phyloP scores from a whole-genome alignment of 2,888 invertebrate species.

The Cryptocheilus praepositus region DNA sequence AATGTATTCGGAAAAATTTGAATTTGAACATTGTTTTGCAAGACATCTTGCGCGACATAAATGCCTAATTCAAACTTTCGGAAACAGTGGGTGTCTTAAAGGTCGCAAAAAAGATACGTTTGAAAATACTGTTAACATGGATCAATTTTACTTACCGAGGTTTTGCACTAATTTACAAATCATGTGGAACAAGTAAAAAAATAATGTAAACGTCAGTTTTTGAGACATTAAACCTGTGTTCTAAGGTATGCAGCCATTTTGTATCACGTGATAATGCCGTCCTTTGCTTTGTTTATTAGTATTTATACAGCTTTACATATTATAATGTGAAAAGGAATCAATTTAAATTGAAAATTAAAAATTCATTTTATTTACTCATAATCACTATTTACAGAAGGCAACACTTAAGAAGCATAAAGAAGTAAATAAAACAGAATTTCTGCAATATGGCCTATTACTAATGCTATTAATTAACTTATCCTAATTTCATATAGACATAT shows the following conservation, averaged over 20 bases:
- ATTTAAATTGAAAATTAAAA: too few species aligned
- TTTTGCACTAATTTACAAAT: constrained; percentile 27
- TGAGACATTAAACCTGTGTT: constrained; percentile 41
- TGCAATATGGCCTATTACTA: too few species aligned
- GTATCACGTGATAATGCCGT: constrained; percentile 44
- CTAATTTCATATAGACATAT: neutral
- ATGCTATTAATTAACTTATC: neutral
- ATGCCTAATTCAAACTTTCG: constrained; percentile 60
- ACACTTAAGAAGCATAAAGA: too few species aligned
- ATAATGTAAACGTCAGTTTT: constrained; percentile 47
- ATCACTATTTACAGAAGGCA: too few species aligned
- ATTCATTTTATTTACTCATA: too few species aligned
- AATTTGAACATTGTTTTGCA: constrained; percentile 57
- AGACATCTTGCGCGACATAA: constrained; percentile 47
- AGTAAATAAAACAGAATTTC: too few species aligned
- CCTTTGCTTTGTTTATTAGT: too few species aligned
- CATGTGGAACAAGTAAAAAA: constrained; percentile 36
- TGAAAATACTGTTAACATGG: neutral
- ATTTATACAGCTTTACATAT: too few species aligned
- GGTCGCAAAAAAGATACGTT: neutral
- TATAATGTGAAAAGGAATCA: too few species aligned
- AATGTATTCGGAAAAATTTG: constrained; percentile 34
- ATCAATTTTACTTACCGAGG: constrained; percentile 31
- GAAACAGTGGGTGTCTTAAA: neutral
- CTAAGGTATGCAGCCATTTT: constrained; percentile 48